phyloP scores from a whole-genome alignment of 35 echinoderm and acorn worm genomes.

The Holothuria glaberrima region DNA sequence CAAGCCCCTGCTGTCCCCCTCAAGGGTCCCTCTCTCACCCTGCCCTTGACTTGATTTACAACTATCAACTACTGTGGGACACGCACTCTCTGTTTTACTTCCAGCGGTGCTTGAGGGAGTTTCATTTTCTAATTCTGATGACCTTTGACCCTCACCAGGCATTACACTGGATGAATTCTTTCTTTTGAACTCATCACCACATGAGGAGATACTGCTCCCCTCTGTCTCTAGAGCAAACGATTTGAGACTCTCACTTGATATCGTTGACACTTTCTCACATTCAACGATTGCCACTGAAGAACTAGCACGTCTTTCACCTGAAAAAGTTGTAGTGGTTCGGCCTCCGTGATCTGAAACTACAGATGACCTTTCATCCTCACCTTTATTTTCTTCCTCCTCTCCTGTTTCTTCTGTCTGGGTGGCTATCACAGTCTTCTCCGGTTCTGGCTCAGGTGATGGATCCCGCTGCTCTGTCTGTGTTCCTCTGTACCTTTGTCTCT shows the following conservation, averaged over 20 bases:
- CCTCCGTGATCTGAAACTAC: neutral
- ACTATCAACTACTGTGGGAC: too few species aligned
- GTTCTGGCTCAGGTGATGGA: slow-evolving; percentile 75
- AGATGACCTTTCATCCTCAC: slow-evolving; percentile 54
- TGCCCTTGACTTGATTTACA: too few species aligned
- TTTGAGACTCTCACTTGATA: slow-evolving; percentile 44
- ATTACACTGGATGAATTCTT: slow-evolving; percentile 15
- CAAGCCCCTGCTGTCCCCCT: too few species aligned
- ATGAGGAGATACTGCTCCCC: neutral
- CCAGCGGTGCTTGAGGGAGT: too few species aligned
- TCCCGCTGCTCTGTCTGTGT: slow-evolving; percentile 77
- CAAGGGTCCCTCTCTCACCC: too few species aligned
- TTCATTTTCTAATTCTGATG: neutral
- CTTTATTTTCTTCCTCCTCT: slow-evolving; percentile 69
- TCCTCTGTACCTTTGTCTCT: slow-evolving; percentile 84
- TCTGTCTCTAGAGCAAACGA: slow-evolving; percentile 3
- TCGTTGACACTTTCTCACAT: neutral
- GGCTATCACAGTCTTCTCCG: slow-evolving; percentile 57
- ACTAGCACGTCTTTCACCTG: slow-evolving; percentile 6
- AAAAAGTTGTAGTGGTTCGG: neutral
- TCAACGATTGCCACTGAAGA: neutral
- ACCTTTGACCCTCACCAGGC: slow-evolving; percentile 48
- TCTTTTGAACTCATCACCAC: neutral
- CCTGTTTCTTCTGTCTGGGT: slow-evolving; percentile 74
- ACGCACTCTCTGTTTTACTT: too few species aligned